Evolutionary conservation across 2,888 invertebrate species (phyloP).

Genomic region (Chaetogeoica ovagalla): DNA sequence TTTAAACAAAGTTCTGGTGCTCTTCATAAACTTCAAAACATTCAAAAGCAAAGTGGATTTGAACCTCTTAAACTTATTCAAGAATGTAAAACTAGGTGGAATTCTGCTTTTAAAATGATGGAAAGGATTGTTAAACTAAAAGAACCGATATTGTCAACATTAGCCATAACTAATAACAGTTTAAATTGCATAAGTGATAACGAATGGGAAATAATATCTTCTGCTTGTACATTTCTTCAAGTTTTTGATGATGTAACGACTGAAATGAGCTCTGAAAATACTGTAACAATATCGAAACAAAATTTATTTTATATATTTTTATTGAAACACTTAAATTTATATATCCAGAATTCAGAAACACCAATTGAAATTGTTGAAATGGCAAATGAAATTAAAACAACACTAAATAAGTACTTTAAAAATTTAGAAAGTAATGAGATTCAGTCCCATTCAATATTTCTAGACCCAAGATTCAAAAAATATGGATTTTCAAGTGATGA

Average conservation of each 20-base stretch:
- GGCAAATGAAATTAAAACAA: not conserved
- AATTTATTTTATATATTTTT: conserved; percentile 22
- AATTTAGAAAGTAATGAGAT: conserved; percentile 11
- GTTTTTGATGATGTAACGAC: not conserved
- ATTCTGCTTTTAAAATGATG: conserved; percentile 6
- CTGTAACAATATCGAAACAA: conserved; percentile 16
- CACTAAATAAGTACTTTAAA: conserved; percentile 9
- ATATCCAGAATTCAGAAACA: not conserved
- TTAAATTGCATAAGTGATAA: no score
- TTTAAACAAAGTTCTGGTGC: conserved; percentile 14
- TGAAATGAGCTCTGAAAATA: conserved; percentile 6
- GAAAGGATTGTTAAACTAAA: not conserved
- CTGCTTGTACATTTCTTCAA: not conserved
- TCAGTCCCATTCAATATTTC: not conserved
- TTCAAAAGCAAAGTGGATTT: not conserved
- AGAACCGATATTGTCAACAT: conserved; percentile 13
- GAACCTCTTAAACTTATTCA: not conserved
- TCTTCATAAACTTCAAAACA: not conserved
- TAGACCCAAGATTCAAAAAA: not conserved
- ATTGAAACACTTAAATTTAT: not conserved
- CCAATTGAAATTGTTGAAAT: not conserved
- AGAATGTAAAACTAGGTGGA: conserved; percentile 13
- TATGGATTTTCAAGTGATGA: conserved; percentile 21
- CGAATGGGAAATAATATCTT: not conserved
- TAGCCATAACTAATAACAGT: conserved; percentile 8